Percentiles rank a stretch among this genome's conserved stretches.
These are phyloP conservation scores for Fabriciana adippe DNA, from an alignment of 2,888 invertebrate species.

Conservation along the genomic window DNA sequence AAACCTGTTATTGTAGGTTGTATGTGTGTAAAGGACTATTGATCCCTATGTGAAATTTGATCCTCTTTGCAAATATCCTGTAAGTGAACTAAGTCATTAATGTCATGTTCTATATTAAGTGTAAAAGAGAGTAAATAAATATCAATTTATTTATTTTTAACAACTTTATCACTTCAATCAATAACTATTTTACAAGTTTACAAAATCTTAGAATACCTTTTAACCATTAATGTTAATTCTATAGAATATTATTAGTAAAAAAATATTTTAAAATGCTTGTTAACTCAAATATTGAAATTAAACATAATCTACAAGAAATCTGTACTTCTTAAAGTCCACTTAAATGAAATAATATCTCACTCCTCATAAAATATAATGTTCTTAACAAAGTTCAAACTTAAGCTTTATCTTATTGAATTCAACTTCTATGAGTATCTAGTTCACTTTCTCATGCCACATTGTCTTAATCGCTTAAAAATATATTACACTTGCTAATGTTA, in stretches of 20 bases:
- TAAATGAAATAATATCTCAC: too few species aligned
- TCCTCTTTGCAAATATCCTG: not conserved
- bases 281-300: slow-evolving; percentile 5
- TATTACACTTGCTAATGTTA: too few species aligned
- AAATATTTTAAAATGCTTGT: slow-evolving; percentile 3
- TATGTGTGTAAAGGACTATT: slow-evolving; percentile 53
- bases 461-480: too few species aligned
- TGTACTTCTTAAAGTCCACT: too few species aligned
- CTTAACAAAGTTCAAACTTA: too few species aligned
- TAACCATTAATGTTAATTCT: slow-evolving; percentile 4
- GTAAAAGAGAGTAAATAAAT: slow-evolving; percentile 6
- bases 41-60: not conserved
- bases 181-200: slow-evolving; percentile 2
- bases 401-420: too few species aligned
- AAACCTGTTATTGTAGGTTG: slow-evolving; percentile 61
- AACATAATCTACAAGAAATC: not conserved
- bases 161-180: slow-evolving; percentile 24
- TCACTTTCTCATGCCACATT: too few species aligned
- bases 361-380: too few species aligned
- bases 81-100: not conserved
- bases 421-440: too few species aligned
- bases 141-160: slow-evolving; percentile 22
- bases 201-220: slow-evolving; percentile 7
- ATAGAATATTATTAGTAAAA: slow-evolving; percentile 15
- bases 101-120: not conserved